Conservation (phyloP, 1,140 invertebrate genomes). For the Drosophila serrata region DNA sequence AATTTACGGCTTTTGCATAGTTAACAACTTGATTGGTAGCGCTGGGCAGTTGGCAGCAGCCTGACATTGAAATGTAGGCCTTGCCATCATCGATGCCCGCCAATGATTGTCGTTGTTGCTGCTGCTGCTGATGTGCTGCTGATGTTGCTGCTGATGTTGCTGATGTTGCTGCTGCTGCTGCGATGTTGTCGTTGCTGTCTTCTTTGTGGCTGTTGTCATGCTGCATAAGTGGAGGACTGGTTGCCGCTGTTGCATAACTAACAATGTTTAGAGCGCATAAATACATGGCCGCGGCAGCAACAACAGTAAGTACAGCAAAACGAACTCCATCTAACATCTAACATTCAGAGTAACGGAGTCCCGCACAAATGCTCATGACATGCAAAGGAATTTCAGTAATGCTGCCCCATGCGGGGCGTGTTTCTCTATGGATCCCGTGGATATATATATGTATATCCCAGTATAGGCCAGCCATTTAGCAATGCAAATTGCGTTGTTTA, state of each 20-base stretch:
- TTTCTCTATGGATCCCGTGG: slow-evolving; percentile 16
- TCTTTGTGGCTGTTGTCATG: slow-evolving; percentile 56
- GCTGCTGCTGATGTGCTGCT: slow-evolving; percentile 22
- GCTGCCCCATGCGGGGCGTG: slow-evolving; percentile 51
- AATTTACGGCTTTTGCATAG: slow-evolving; percentile 79
- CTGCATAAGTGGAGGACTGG: slow-evolving; percentile 48
- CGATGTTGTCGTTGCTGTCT: slow-evolving; percentile 62
- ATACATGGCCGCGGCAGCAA: slow-evolving; percentile 64
- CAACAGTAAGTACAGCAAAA: slow-evolving; percentile 16
- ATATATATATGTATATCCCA: not conserved
- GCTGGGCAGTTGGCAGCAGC: slow-evolving; percentile 69
- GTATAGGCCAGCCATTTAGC: slow-evolving; percentile 61
- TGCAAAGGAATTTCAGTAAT: slow-evolving; percentile 77
- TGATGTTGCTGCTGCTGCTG: slow-evolving; percentile 21
- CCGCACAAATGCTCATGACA: slow-evolving; percentile 78
- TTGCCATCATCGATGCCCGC: slow-evolving; percentile 76
- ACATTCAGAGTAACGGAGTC: slow-evolving; percentile 72
- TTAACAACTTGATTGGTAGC: slow-evolving; percentile 83
- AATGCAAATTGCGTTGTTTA: slow-evolving; percentile 80
- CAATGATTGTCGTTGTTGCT: slow-evolving; percentile 70
- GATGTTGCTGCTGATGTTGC: slow-evolving; percentile 15
- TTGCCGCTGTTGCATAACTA: slow-evolving; percentile 71
- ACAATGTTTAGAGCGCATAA: slow-evolving; percentile 80
- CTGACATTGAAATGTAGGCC: slow-evolving; percentile 82
- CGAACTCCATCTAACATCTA: slow-evolving; percentile 56